Conservation (phyloP, 2,113 vertebrate genomes). For the Xiphorhynchus elegans region DNA sequence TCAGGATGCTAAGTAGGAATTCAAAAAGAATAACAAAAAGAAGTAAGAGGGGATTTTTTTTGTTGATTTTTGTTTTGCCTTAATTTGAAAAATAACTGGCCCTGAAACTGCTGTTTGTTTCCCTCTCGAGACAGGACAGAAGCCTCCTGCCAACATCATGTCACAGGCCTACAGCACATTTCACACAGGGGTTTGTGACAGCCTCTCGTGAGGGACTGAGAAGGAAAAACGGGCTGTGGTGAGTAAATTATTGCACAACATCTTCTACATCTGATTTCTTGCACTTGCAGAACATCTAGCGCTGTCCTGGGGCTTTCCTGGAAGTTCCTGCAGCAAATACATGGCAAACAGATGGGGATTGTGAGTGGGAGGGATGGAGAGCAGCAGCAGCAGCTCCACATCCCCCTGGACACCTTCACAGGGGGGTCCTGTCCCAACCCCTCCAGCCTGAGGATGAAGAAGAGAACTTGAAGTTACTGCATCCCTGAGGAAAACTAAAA, state of each 20-base stretch:
- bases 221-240: neutral
- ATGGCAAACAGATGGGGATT: neutral
- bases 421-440: neutral
- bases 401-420: accelerated
- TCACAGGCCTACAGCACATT: neutral
- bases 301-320: neutral
- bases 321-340: neutral
- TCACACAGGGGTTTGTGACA: neutral
- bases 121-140: neutral
- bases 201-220: neutral
- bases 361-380: neutral
- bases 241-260: neutral
- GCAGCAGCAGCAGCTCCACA: neutral
- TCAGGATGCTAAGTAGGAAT: neutral
- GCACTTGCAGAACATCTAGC: neutral
- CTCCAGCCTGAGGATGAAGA: neutral
- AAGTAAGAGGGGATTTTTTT: accelerated
- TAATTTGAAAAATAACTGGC: neutral
- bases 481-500: neutral
- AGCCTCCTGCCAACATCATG: neutral
- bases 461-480: neutral
- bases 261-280: neutral
- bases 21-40: neutral
- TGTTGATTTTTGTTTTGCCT: neutral
- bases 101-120: neutral